A percentile compares a stretch with the other conserved stretches of the same genome.
These are phyloP conservation scores for Chionomys nivalis DNA, from an alignment of 2,113 vertebrate species.

Conservation along the genomic window DNA sequence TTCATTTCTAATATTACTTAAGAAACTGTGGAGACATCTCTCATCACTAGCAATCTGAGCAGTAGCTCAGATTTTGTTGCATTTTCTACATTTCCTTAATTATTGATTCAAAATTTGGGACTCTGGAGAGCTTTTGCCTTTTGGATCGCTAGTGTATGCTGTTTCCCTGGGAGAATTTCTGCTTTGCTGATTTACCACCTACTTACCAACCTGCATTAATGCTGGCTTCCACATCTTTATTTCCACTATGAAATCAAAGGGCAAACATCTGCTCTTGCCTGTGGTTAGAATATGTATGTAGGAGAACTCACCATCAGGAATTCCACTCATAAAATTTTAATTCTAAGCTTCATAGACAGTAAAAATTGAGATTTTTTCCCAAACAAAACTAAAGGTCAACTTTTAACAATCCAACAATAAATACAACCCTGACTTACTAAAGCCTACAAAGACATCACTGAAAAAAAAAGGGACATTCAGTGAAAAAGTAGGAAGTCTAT, in stretches of 20 bases:
- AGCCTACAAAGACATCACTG: neutral
- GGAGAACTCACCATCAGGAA: neutral
- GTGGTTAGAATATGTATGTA: neutral
- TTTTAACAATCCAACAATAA: conserved; percentile 11
- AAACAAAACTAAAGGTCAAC: neutral
- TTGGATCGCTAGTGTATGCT: neutral
- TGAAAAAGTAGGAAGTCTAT: neutral
- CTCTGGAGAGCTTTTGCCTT: neutral
- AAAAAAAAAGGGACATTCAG: neutral
- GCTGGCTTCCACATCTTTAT: neutral
- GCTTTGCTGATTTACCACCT: neutral
- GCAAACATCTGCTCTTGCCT: neutral
- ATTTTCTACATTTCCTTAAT: neutral
- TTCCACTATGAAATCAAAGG: neutral
- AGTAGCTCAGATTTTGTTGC: neutral
- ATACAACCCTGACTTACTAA: neutral
- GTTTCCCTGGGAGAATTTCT: neutral
- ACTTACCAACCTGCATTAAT: neutral
- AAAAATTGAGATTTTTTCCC: neutral
- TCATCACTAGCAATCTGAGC: neutral
- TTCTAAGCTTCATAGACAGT: neutral
- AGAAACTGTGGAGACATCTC: neutral
- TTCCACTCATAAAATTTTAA: neutral
- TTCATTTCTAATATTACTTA: neutral
- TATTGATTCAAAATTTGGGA: neutral